A percentile compares a stretch with the other conserved stretches of the same genome.
These are phyloP conservation scores for Sterrhoptilus dennistouni DNA, from an alignment of 2,113 vertebrate species.

Conservation along the genomic window DNA sequence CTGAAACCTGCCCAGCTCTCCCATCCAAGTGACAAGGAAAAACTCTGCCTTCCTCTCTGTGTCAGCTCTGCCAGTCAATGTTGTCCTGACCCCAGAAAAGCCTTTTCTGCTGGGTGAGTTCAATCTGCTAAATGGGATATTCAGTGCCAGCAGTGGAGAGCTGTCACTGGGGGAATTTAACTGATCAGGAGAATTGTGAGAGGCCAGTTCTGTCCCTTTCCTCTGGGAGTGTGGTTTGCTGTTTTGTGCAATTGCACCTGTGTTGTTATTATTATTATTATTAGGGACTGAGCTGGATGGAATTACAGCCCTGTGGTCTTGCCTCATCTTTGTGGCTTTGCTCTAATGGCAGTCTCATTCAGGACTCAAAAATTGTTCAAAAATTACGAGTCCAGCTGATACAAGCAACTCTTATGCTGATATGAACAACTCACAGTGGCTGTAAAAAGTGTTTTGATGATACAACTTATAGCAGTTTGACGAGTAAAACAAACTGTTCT, in stretches of 20 bases:
- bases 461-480: neutral
- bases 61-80: neutral
- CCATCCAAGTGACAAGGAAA: neutral
- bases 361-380: neutral
- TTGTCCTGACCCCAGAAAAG: neutral
- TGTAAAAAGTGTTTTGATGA: neutral
- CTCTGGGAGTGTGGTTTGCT: neutral
- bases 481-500: slow-evolving; percentile 26
- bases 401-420: neutral
- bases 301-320: neutral
- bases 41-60: neutral
- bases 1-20: neutral
- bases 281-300: neutral
- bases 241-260: neutral
- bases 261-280: neutral
- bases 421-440: neutral
- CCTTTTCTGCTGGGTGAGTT: neutral
- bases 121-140: neutral
- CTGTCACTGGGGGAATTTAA: neutral
- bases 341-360: neutral
- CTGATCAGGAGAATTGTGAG: neutral
- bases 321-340: neutral
- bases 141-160: neutral
- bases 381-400: neutral
- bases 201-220: neutral